Evolutionary conservation across 2,888 invertebrate species (phyloP).

Genomic region (Drosophila koepferae): DNA sequence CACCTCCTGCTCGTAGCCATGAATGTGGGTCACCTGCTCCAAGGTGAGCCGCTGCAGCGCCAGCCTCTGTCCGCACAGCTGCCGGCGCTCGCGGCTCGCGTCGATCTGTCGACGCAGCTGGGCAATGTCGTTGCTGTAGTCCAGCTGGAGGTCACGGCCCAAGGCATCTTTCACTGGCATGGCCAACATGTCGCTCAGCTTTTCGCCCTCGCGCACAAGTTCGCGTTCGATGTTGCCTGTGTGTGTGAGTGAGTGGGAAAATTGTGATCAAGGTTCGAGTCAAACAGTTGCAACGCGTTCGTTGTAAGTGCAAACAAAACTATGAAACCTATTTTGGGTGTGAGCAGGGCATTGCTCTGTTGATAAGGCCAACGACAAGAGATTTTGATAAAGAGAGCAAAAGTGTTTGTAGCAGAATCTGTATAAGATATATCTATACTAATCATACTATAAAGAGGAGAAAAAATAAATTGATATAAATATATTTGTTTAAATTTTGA

Average conservation of each 20-base stretch:
- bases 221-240: conserved; percentile 89
- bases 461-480: too few relatives aligned
- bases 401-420: too few relatives aligned
- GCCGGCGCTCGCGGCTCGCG: conserved; percentile 89
- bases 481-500: too few relatives aligned
- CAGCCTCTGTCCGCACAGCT: conserved; percentile 90
- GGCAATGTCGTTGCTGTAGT: conserved; percentile 90
- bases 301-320: conserved; percentile 11
- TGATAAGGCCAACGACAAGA: background rate
- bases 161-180: conserved; percentile 92
- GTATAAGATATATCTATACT: too few relatives aligned
- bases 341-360: background rate
- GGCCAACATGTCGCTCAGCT: conserved; percentile 90
- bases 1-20: conserved; percentile 91
- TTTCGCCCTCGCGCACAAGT: conserved; percentile 90
- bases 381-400: too few relatives aligned
- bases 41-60: conserved; percentile 91
- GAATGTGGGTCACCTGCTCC: conserved; percentile 91
- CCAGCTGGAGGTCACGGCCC: conserved; percentile 89
- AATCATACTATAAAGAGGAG: too few relatives aligned
- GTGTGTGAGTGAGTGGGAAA: background rate
- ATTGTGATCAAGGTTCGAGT: conserved; percentile 8
- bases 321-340: background rate
- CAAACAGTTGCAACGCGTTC: conserved; percentile 22
- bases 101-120: conserved; percentile 90